Conservation (phyloP, 1,140 invertebrate species). For the Chrysopa pallens region DNA sequence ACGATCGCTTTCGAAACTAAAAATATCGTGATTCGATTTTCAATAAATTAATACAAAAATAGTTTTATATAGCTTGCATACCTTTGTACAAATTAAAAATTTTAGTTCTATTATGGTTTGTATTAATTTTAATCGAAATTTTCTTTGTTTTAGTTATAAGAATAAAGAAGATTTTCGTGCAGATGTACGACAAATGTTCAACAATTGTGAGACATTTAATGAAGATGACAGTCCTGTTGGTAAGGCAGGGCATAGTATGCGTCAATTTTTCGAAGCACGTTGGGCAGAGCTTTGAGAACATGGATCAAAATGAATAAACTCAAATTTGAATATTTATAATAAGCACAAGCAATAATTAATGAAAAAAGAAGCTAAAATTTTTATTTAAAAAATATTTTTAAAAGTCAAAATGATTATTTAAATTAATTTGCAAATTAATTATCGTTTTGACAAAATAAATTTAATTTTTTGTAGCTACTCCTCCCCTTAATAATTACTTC, state of each 20-base stretch:
- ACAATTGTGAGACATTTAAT: slow-evolving; percentile 95
- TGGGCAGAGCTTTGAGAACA: slow-evolving; percentile 48
- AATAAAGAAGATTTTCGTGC: slow-evolving; percentile 71
- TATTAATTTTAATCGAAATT: too few species aligned
- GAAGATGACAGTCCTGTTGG: slow-evolving; percentile 94
- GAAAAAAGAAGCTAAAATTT: background rate
- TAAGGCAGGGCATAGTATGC: slow-evolving; percentile 79
- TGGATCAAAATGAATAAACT: background rate
- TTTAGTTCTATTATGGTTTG: too few species aligned
- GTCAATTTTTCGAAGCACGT: slow-evolving; percentile 75
- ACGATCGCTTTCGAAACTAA: too few species aligned
- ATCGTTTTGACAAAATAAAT: background rate
- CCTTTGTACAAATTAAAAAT: too few species aligned
- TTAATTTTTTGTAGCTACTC: background rate
- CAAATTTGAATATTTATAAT: background rate
- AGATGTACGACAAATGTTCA: slow-evolving; percentile 84
- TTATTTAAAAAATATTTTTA: background rate
- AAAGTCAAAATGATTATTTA: background rate
- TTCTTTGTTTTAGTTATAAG: slow-evolving; percentile 50
- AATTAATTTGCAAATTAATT: background rate
- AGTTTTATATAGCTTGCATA: too few species aligned
- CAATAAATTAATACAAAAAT: too few species aligned
- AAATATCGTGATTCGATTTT: too few species aligned
- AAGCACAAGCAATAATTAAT: background rate
- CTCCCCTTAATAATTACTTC: background rate